Evolutionary conservation across 2,888 invertebrate genomes (phyloP).

Genomic region (Platycheirus rosarum): DNA sequence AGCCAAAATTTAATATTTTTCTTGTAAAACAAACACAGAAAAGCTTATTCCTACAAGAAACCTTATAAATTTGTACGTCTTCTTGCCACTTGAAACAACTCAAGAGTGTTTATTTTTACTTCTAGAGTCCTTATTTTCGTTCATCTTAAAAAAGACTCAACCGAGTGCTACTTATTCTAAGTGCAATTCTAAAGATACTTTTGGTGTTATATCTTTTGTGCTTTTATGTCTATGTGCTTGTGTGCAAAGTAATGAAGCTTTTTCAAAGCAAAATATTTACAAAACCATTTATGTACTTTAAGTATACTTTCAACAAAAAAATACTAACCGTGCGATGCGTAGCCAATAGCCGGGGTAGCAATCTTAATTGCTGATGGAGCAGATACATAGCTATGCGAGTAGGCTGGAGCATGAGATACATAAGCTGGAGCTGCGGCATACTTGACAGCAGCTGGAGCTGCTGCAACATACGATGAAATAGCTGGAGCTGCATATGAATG

Average conservation of each 20-base stretch:
- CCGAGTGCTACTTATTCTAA: slow-evolving; percentile 18
- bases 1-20: too few species aligned
- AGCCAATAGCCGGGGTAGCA: slow-evolving; percentile 77
- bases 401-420: slow-evolving; percentile 77
- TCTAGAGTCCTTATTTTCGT: too few species aligned
- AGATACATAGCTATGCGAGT: slow-evolving; percentile 74
- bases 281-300: slow-evolving; percentile 33
- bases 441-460: slow-evolving; percentile 75
- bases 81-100: too few species aligned
- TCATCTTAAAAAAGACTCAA: neutral
- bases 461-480: slow-evolving; percentile 46
- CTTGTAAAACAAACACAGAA: too few species aligned
- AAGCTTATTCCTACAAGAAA: too few species aligned
- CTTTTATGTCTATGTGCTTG: slow-evolving; percentile 9
- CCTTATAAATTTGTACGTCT: too few species aligned
- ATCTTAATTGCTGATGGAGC: slow-evolving; percentile 77
- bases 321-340: slow-evolving; percentile 66
- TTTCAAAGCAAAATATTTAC: slow-evolving; percentile 31
- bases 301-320: too few species aligned
- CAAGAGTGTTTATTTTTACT: too few species aligned
- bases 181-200: slow-evolving; percentile 1
- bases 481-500: slow-evolving; percentile 66
- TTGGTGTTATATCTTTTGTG: neutral
- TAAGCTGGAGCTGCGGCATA: slow-evolving; percentile 79
- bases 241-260: slow-evolving; percentile 29